Evolutionary conservation across 2,797 vertebrate species (phyloP).

Genomic region (Columba guinea): DNA sequence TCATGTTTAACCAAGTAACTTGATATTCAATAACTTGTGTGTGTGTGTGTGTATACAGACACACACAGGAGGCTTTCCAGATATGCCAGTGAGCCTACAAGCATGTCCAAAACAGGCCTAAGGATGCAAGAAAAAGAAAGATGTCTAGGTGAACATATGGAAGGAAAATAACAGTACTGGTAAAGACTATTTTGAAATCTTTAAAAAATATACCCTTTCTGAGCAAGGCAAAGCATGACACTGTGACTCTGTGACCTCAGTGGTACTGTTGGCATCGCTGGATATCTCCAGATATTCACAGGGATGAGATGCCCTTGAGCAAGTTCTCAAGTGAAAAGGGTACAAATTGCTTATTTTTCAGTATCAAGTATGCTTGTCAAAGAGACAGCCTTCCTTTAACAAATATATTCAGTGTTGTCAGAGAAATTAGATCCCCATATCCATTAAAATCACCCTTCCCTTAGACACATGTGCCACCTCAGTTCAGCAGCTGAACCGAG

Average conservation of each 20-base stretch:
- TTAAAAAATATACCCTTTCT: background rate
- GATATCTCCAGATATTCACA: background rate
- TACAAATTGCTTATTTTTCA: background rate
- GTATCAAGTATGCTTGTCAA: background rate
- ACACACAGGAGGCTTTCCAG: background rate
- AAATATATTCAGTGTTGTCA: background rate
- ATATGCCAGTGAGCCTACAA: background rate
- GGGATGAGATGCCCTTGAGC: background rate
- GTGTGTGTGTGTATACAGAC: fast-evolving
- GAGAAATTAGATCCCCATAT: background rate
- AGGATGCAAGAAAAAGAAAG: background rate
- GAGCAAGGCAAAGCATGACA: background rate
- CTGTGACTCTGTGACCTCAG: background rate
- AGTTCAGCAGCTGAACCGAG: background rate
- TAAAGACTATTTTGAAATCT: background rate
- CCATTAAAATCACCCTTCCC: background rate
- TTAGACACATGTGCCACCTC: background rate
- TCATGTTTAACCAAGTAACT: background rate
- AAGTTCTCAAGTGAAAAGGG: background rate
- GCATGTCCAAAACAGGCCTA: background rate
- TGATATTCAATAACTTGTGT: background rate
- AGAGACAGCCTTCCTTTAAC: background rate
- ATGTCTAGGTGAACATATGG: background rate
- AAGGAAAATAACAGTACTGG: background rate
- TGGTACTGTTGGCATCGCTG: fast-evolving